phyloP scores from a whole-genome alignment of 2,113 vertebrate genomes.

The Xenotilapia longispinis region DNA sequence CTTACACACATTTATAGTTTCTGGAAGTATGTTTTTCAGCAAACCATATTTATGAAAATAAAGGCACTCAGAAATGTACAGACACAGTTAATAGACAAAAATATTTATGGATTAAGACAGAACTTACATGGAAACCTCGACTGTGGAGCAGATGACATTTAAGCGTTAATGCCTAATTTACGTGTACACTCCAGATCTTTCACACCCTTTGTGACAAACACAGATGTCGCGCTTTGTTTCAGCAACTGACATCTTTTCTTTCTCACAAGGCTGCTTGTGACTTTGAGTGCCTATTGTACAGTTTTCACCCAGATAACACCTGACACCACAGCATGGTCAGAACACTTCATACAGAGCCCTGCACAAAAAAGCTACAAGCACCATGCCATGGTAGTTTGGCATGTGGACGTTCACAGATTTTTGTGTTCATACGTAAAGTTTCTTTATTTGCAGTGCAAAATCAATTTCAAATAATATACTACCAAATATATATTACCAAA shows the following conservation, averaged over 20 bases:
- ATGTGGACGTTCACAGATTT: not conserved
- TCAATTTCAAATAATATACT: not conserved
- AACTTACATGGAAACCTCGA: not conserved
- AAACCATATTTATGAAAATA: not conserved
- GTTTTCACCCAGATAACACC: constrained; percentile 20
- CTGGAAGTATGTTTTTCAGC: not conserved
- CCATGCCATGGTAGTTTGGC: not conserved
- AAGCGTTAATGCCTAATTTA: not conserved
- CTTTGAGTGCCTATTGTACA: constrained; percentile 46
- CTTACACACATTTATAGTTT: not conserved
- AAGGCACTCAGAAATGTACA: not conserved
- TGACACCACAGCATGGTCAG: constrained; percentile 32
- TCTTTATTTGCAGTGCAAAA: not conserved
- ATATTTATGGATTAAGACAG: not conserved
- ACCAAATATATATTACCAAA: not conserved
- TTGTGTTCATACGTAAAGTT: not conserved
- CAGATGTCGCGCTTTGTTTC: constrained; percentile 33
- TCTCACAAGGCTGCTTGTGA: constrained; percentile 47
- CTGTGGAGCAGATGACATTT: not conserved
- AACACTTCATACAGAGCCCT: not conserved
- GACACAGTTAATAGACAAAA: not conserved
- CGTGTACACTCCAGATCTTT: not conserved
- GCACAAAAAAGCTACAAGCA: not conserved
- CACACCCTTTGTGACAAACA: constrained; percentile 39
- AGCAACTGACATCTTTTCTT: constrained; percentile 14